These are phyloP conservation scores for Serilophus lunatus DNA, from an alignment of 2,113 vertebrate genomes.

Conservation along the genomic window DNA sequence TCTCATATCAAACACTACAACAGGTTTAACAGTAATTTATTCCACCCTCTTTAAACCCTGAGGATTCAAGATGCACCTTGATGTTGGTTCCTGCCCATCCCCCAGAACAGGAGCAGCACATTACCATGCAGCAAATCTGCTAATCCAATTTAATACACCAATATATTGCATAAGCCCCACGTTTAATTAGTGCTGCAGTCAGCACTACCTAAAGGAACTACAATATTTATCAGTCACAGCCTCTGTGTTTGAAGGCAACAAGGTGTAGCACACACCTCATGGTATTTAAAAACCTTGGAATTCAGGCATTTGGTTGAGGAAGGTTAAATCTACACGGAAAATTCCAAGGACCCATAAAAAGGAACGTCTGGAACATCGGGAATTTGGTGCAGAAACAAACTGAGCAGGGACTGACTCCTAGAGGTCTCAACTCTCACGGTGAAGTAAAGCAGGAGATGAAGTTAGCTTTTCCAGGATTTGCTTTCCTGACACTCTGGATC, in stretches of 20 bases:
- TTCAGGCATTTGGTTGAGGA: neutral
- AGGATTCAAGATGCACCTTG: conserved; percentile 40
- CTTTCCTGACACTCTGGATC: neutral
- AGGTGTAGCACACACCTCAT: neutral
- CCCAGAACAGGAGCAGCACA: conserved; percentile 3
- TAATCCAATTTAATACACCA: conserved; percentile 60
- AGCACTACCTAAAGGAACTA: conserved; percentile 36
- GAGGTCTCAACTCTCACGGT: neutral
- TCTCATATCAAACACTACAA: conserved; percentile 1
- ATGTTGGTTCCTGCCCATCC: neutral
- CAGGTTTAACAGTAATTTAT: conserved; percentile 26
- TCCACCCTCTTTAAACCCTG: neutral
- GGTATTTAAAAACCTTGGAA: neutral
- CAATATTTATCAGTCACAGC: neutral
- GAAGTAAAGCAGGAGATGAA: neutral
- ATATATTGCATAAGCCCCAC: conserved; percentile 16
- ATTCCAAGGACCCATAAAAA: neutral
- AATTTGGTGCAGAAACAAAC: neutral
- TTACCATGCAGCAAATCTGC: conserved; percentile 44
- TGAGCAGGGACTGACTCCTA: neutral
- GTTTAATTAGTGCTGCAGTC: conserved; percentile 43
- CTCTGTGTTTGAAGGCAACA: neutral
- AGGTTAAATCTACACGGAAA: neutral
- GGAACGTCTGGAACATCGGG: neutral
- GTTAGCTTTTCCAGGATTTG: neutral